These are phyloP conservation scores for Fragum sueziense DNA, from an alignment of 2,888 invertebrate genomes.

Conservation along the genomic window DNA sequence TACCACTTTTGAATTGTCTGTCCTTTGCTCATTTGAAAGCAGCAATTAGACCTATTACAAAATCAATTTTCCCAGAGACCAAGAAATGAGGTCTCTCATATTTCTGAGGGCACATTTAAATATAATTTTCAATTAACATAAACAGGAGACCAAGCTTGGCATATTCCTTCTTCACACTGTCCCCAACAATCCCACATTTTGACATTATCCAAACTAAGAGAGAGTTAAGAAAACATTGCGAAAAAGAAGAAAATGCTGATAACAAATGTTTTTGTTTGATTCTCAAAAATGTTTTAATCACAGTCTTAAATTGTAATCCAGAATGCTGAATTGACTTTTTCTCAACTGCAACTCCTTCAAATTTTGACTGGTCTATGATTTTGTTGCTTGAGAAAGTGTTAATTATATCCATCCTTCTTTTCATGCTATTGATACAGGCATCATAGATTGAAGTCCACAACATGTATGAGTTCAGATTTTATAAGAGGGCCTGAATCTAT, in stretches of 20 bases:
- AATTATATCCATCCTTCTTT: no score
- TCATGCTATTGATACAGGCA: no score
- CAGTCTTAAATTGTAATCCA: no score
- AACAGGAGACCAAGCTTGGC: background rate
- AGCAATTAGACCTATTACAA: constrained; percentile 20
- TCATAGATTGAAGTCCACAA: no score
- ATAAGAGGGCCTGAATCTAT: no score
- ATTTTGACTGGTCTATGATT: no score
- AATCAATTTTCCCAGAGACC: constrained; percentile 2
- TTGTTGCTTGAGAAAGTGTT: no score
- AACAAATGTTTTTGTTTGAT: background rate
- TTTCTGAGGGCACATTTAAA: background rate
- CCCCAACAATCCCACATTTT: background rate
- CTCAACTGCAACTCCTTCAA: no score
- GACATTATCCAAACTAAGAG: background rate
- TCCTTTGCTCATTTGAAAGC: constrained; percentile 3
- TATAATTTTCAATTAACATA: background rate
- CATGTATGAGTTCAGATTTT: no score
- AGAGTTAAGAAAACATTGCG: background rate
- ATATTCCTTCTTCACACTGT: background rate
- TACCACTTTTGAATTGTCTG: background rate
- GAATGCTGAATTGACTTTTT: no score
- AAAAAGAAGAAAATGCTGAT: background rate
- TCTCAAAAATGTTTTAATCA: no score
- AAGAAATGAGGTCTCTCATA: background rate